Evolutionary conservation across 2,888 invertebrate genomes (phyloP).

Genomic region (Diplolepis rosae): DNA sequence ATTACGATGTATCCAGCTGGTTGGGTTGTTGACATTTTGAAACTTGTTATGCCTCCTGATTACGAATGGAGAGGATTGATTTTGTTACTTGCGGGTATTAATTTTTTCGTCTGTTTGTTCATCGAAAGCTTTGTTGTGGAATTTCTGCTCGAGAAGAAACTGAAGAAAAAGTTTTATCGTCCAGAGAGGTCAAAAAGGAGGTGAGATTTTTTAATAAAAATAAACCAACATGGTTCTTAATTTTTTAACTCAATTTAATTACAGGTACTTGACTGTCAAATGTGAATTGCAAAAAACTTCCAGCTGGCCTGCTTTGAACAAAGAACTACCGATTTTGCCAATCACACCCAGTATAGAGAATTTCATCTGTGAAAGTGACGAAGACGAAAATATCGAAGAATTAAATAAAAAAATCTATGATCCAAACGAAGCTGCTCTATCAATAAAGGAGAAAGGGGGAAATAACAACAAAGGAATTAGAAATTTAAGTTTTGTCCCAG

Average conservation of each 20-base stretch:
- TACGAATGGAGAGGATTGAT: conserved; percentile 73
- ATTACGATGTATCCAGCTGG: conserved; percentile 74
- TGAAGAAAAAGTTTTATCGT: conserved; percentile 75
- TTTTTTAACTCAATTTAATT: neutral
- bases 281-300: conserved; percentile 76
- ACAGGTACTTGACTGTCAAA: conserved; percentile 77
- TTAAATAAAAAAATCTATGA: neutral
- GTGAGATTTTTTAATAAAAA: neutral
- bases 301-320: conserved; percentile 79
- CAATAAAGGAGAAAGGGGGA: neutral
- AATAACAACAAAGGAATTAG: conserved; percentile 43
- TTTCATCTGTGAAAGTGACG: conserved; percentile 47
- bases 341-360: conserved; percentile 60
- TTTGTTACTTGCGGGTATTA: conserved; percentile 67
- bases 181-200: conserved; percentile 77
- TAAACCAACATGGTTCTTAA: too few relatives aligned
- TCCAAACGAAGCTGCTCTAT: neutral
- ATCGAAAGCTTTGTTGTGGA: conserved; percentile 79
- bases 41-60: conserved; percentile 67
- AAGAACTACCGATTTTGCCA: conserved; percentile 56
- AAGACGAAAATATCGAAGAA: neutral
- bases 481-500: conserved; percentile 48
- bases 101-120: conserved; percentile 76
- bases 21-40: conserved; percentile 71
- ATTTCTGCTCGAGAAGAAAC: conserved; percentile 77